Percentiles rank a stretch among this genome's conserved stretches.
phyloP scores from a whole-genome alignment of 2,888 invertebrate species.

The Ligdia adustata region DNA sequence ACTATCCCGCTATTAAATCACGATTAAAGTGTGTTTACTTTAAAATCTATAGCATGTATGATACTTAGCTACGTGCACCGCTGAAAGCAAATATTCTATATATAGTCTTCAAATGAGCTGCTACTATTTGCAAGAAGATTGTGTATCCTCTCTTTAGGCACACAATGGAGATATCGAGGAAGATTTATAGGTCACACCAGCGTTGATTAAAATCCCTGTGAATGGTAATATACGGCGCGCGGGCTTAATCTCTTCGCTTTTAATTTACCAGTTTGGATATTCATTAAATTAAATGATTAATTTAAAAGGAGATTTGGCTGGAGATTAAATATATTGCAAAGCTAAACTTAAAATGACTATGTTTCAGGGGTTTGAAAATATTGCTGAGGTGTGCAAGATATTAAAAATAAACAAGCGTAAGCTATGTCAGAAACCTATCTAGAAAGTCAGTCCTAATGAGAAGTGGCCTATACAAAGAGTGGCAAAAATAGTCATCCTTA shows the following conservation, averaged over 20 bases:
- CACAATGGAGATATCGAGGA: conserved; percentile 55
- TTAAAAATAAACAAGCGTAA: too few species aligned
- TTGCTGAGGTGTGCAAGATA: too few species aligned
- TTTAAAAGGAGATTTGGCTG: conserved; percentile 4
- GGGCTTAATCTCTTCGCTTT: conserved; percentile 49
- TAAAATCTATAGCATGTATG: too few species aligned
- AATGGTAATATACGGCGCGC: conserved; percentile 47
- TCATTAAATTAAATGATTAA: conserved; percentile 20
- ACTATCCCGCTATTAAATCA: too few species aligned
- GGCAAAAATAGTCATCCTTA: too few species aligned
- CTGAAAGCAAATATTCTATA: conserved; percentile 4
- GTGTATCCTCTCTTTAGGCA: conserved; percentile 37
- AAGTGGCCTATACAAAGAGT: too few species aligned
- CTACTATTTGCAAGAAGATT: conserved; percentile 6
- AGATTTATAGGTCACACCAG: conserved; percentile 66
- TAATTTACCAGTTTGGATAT: conserved; percentile 38
- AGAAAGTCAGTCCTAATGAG: too few species aligned
- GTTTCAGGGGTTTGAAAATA: too few species aligned
- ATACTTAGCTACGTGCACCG: too few species aligned
- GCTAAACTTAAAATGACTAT: too few species aligned
- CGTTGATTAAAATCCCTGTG: conserved; percentile 61
- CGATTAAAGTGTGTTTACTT: too few species aligned
- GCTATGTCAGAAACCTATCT: too few species aligned
- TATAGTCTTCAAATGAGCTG: not conserved
- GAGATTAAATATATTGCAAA: not conserved